Base-by-base conservation (phyloP, 2,888 invertebrate genomes). In the Antitype chi region DNA sequence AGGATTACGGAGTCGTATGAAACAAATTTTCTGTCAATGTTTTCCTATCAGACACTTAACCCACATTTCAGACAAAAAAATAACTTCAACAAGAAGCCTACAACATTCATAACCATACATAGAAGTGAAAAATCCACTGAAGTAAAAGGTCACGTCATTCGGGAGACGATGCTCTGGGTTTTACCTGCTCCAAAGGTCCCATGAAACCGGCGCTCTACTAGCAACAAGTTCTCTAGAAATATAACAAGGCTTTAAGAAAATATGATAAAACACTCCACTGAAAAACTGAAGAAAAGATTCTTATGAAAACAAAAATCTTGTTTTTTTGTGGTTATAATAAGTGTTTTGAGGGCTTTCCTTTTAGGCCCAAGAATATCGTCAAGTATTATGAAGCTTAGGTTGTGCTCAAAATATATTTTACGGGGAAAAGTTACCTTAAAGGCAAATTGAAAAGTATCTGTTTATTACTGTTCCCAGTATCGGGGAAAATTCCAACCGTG, bases 131-230 rank as follows among this genome's bases (percentile, higher is more conserved):
- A 82, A 82, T 70, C 70, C 60, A 60, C 68, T 69, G 49, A 17
- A 67, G 70, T 83, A 85, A 87, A 85, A 86, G 76, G 76, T 82
- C 75, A 80, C 60, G 76, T 71, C 72, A 73, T 85, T 76, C 72
- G 67, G 72, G 83, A 82, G 59, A 57, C 73, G 68, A 62, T 76
- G 79, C 60, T 74, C 69, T 73, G 76, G 74, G 78, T 55, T 79
- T 81, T 76, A 78, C 75, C 63, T 76, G 70, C 47, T 72, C 67
- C 76, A 52, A 47, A 77, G 64, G 79, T 77, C 81, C 81, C 59
- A 53, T 38, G 67, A 63, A 79, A 57, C 38, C 72, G 69, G 28
- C 70, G 68, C 70, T 74, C 82, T 81, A 81, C 75, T 55, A 38
- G 78, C 83, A 82, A 80, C 82, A 85, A 80, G 74, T 80, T 64